Evolutionary conservation across 1,140 invertebrate species (phyloP).

Genomic region (Oncopodura yosiiana): DNA sequence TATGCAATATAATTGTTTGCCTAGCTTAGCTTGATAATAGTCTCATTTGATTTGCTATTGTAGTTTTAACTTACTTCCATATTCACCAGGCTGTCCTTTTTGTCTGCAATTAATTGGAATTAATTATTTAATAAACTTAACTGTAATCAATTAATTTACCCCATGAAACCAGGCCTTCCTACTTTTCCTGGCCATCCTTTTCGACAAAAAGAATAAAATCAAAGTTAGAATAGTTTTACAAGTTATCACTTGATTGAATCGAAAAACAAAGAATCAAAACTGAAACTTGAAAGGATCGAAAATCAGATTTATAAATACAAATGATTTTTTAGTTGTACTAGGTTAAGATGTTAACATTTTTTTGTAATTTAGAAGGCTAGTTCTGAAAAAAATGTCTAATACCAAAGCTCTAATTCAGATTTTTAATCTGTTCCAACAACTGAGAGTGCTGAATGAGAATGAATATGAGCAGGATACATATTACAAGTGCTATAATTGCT

Average conservation of each 20-base stretch:
- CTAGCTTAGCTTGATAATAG: no score
- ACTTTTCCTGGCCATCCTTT: slow-evolving; percentile 7
- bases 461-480: no score
- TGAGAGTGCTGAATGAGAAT: no score
- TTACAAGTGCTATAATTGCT: no score
- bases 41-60: neutral
- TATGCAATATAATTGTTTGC: no score
- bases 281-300: no score
- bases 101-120: neutral
- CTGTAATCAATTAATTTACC: neutral
- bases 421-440: neutral
- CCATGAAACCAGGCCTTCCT: neutral
- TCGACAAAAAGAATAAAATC: no score
- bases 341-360: neutral
- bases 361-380: neutral
- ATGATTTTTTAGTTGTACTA: neutral
- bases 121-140: neutral
- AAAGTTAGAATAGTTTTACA: no score
- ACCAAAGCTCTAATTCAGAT: neutral
- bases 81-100: neutral
- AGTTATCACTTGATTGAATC: neutral
- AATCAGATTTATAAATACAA: no score
- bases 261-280: neutral
- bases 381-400: neutral
- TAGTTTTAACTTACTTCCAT: neutral